These are phyloP conservation scores for Oscarella lobularis DNA, from an alignment of 37 sponge, comb jelly and placozoan species.

Conservation along the genomic window DNA sequence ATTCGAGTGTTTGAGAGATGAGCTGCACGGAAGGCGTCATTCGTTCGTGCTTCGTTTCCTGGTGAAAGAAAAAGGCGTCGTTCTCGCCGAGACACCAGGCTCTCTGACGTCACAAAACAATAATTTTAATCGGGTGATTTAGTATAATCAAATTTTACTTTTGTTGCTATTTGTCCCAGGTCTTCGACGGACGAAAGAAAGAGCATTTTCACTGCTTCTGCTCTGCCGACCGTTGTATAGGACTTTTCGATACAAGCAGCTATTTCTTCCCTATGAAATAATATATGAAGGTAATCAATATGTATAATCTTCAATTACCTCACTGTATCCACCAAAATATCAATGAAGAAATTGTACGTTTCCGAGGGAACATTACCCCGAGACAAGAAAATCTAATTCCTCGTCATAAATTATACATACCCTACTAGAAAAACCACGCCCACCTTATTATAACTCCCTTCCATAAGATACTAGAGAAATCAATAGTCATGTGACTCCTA, in stretches of 20 bases:
- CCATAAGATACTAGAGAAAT: slow-evolving; percentile 62
- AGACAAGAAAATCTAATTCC: slow-evolving; percentile 39
- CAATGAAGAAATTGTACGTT: slow-evolving; percentile 77
- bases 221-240: slow-evolving; percentile 22
- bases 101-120: too few species aligned
- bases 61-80: slow-evolving; percentile 23
- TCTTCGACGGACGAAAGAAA: slow-evolving; percentile 21
- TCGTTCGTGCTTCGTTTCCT: slow-evolving; percentile 16
- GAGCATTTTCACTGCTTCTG: slow-evolving; percentile 61
- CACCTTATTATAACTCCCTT: slow-evolving; percentile 96
- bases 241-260: slow-evolving; percentile 72
- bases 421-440: slow-evolving; percentile 3
- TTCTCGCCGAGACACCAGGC: too few species aligned
- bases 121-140: background rate
- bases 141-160: background rate
- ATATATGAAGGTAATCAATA: background rate
- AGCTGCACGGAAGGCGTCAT: slow-evolving; percentile 13
- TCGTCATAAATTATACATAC: background rate
- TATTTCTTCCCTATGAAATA: slow-evolving; percentile 54
- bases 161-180: background rate
- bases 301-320: slow-evolving; percentile 5
- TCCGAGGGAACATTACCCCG: slow-evolving; percentile 82
- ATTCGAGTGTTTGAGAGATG: slow-evolving; percentile 51
- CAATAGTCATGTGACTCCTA: background rate
- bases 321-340: slow-evolving; percentile 74